A percentile compares a stretch with the other conserved stretches of the same genome.
phyloP scores from a whole-genome alignment of 2,113 vertebrate genomes.

The Sebastes schlegelii region DNA sequence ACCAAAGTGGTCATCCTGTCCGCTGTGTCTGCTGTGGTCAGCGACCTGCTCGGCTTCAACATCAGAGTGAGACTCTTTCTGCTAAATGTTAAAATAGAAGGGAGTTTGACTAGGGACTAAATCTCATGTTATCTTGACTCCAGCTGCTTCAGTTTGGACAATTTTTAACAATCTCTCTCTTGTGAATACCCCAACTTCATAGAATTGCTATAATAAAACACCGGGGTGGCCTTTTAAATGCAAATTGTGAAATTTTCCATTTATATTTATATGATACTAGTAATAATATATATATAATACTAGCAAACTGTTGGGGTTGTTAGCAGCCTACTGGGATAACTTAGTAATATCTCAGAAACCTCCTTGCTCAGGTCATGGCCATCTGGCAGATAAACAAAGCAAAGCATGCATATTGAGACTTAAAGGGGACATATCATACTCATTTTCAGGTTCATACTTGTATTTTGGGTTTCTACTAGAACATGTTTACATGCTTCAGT shows the following conservation, averaged over 20 bases:
- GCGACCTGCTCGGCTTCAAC: slow-evolving; percentile 97
- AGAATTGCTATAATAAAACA: background rate
- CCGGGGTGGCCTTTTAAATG: background rate
- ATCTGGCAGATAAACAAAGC: background rate
- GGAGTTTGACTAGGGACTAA: background rate
- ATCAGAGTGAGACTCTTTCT: slow-evolving; percentile 87
- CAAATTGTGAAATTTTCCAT: background rate
- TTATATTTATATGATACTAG: background rate
- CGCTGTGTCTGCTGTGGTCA: slow-evolving; percentile 95
- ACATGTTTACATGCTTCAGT: too few relatives aligned
- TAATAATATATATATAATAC: background rate
- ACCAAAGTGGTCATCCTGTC: slow-evolving; percentile 97
- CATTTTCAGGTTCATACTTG: too few relatives aligned
- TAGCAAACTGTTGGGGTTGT: background rate
- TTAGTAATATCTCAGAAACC: background rate
- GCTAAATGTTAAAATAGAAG: background rate
- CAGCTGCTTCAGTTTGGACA: background rate
- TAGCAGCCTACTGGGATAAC: background rate
- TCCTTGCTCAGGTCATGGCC: background rate
- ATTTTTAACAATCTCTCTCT: background rate
- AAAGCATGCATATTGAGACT: background rate
- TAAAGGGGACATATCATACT: too few relatives aligned
- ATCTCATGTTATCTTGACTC: background rate
- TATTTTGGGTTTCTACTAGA: too few relatives aligned
- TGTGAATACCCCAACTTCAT: background rate